These are phyloP conservation scores for Scrobipalpa atriplicella DNA, from an alignment of 2,888 invertebrate genomes.

Conservation along the genomic window DNA sequence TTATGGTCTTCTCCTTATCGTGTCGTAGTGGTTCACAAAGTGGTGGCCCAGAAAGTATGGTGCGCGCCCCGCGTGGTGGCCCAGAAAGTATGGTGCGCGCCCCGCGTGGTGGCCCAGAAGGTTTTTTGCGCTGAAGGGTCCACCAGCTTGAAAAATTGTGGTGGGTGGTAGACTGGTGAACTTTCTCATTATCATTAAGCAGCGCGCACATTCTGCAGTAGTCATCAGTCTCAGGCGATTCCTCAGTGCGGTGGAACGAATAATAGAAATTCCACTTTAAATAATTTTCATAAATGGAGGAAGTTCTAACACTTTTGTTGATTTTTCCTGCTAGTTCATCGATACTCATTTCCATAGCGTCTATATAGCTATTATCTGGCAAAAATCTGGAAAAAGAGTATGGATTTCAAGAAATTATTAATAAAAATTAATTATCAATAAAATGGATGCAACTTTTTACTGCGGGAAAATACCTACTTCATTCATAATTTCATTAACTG, in stretches of 20 bases:
- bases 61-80: too few relatives aligned
- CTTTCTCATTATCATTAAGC: not conserved
- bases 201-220: not conserved
- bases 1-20: too few relatives aligned
- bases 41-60: too few relatives aligned
- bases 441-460: too few relatives aligned
- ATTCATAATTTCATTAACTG: too few relatives aligned
- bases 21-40: too few relatives aligned
- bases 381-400: not conserved
- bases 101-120: too few relatives aligned
- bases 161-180: not conserved
- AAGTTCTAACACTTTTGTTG: not conserved
- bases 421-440: too few relatives aligned
- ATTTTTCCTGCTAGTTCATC: not conserved
- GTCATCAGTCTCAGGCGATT: not conserved
- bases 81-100: too few relatives aligned
- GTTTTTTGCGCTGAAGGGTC: not conserved
- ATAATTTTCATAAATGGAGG: not conserved
- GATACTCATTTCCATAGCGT: not conserved
- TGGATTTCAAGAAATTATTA: not conserved
- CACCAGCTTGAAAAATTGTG: not conserved
- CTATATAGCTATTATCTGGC: not conserved
- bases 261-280: not conserved
- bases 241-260: not conserved
- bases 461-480: too few relatives aligned